Base-by-base conservation (phyloP, 92 coral and sea anemone species). In the Galaxea fascicularis region DNA sequence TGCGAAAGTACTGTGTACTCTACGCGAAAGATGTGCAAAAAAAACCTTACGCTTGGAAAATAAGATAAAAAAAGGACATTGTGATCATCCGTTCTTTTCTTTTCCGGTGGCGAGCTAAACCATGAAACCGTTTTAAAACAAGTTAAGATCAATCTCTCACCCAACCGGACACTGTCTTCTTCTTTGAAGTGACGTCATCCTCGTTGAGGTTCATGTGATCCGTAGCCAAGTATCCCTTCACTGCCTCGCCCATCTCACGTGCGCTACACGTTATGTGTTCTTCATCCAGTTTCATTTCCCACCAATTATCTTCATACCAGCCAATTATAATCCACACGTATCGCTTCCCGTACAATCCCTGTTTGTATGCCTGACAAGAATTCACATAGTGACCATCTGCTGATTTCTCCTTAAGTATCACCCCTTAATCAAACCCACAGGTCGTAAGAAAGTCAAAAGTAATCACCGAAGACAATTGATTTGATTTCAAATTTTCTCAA, bases 291-390 rank as follows among this genome's bases (percentile, higher is more conserved):
- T 75, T 20, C 65, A 41, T 77, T 60, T 88, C 84, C 94, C 94
- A 91, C 94, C 94, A 91, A 17, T 71, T 65, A 12, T 86, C 85
- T 4, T 89, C 89, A 67, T 91, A 91, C 94, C 94, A 91, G 14
- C 94, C 94, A 44, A 91, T 91, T 31, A 91, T 91, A 29, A 91
- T 74, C 94, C 94, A 91, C 10, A 89, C 90, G 45, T 84, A 91
- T 24, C 82, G 80, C 16, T 82, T 57, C 10, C 94, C 94, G 54
- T 84, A 89, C 86, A 91, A 67, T 14, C 85, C 88, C 77, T 88
- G 90, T 68, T 91, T 91, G 59, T 88, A 85, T 1, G 87, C 94
- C 94, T 91, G 31, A 9, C 12, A 13, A 83, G 21, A 20, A 51
- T 41, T 10, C 9, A 28, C 1, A 9, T 4, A n/a, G 6, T 35